These are phyloP conservation scores for Enteromius treurensis DNA, from an alignment of 2,797 vertebrate genomes.

Conservation along the genomic window DNA sequence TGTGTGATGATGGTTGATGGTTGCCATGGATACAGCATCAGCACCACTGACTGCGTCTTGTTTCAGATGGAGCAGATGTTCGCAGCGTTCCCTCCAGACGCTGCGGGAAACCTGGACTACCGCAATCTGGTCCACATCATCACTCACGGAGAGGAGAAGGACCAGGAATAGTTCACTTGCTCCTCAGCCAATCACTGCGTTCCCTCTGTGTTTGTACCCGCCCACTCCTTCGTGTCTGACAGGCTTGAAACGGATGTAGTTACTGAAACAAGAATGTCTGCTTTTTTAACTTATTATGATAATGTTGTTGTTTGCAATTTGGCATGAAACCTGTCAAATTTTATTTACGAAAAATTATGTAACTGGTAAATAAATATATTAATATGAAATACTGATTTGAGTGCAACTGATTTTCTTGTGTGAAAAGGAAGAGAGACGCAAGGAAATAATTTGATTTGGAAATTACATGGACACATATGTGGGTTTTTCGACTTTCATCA, in stretches of 20 bases:
- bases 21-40: background rate
- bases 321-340: background rate
- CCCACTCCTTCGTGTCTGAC: background rate
- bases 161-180: conserved; percentile 19
- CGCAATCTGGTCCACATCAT: conserved; percentile 96
- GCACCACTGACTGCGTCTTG: conserved; percentile 4
- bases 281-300: background rate
- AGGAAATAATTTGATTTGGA: background rate
- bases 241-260: background rate
- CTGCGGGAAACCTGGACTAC: conserved; percentile 92
- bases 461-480: background rate
- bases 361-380: background rate
- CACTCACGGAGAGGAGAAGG: conserved; percentile 95
- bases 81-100: conserved; percentile 90
- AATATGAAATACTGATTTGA: background rate
- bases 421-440: background rate
- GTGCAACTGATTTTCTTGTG: background rate
- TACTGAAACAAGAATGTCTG: background rate
- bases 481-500: background rate
- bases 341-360: background rate
- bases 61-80: conserved; percentile 95
- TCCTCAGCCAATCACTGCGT: conserved; percentile 4
- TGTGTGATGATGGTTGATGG: background rate
- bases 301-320: conserved; percentile 5
- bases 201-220: background rate